Evolutionary conservation across 2,888 invertebrate species (phyloP).

Genomic region (Brachylomia viminalis): DNA sequence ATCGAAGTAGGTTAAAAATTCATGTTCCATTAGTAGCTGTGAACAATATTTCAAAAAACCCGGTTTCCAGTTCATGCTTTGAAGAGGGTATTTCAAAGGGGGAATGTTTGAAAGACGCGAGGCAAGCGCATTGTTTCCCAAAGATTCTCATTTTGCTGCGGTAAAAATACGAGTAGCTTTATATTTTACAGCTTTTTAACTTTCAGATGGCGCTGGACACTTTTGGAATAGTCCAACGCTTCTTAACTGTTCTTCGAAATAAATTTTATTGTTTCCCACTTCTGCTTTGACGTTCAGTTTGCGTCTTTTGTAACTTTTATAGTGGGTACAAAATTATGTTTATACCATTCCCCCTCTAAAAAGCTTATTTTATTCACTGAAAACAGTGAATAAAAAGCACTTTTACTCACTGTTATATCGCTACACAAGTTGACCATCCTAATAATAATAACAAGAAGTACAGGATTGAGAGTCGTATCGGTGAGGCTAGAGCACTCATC

Average conservation of each 20-base stretch:
- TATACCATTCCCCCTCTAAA: too few species aligned
- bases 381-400: too few species aligned
- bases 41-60: constrained; percentile 78
- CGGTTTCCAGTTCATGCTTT: constrained; percentile 74
- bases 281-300: constrained; percentile 9
- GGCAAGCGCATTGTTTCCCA: constrained; percentile 74
- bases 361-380: too few species aligned
- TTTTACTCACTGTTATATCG: too few species aligned
- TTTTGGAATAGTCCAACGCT: constrained; percentile 37
- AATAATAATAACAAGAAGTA: too few species aligned
- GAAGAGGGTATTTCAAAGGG: constrained; percentile 75
- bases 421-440: too few species aligned
- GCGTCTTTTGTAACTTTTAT: constrained; percentile 31
- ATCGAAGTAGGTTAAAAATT: constrained; percentile 74
- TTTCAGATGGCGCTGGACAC: constrained; percentile 65
- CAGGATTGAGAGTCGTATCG: too few species aligned
- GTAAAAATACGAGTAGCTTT: constrained; percentile 70
- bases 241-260: constrained; percentile 39
- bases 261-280: constrained; percentile 40
- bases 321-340: background rate
- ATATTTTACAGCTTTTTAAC: constrained; percentile 73
- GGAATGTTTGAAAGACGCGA: constrained; percentile 74
- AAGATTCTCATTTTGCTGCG: constrained; percentile 76
- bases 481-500: too few species aligned
- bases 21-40: constrained; percentile 73